These are phyloP conservation scores for Lophius americanus DNA, from an alignment of 2,797 vertebrate genomes.

Conservation along the genomic window DNA sequence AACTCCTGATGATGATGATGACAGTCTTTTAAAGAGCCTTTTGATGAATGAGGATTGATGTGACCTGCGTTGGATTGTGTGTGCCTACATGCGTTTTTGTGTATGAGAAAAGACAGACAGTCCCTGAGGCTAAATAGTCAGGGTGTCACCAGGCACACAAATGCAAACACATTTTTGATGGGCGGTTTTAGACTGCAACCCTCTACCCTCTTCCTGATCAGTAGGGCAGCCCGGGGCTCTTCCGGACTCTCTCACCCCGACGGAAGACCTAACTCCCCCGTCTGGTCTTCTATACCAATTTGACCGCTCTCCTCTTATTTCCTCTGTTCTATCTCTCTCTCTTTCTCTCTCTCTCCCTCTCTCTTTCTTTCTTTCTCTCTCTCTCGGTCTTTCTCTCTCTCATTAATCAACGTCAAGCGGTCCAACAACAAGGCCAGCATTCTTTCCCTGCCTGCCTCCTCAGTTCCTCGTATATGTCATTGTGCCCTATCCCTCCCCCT, in stretches of 20 bases:
- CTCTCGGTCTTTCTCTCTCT: slow-evolving; percentile 82
- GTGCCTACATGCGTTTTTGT: slow-evolving; percentile 47
- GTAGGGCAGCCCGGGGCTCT: slow-evolving; percentile 65
- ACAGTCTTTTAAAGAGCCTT: slow-evolving; percentile 44
- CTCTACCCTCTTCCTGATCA: slow-evolving; percentile 62
- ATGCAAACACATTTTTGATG: slow-evolving; percentile 41
- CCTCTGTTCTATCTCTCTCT: slow-evolving; percentile 65
- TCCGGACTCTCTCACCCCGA: slow-evolving; percentile 65
- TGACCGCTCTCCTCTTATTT: slow-evolving; percentile 73
- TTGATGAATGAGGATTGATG: slow-evolving; percentile 74
- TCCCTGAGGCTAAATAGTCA: slow-evolving; percentile 55
- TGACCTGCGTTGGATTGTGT: slow-evolving; percentile 55
- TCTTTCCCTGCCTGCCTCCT: slow-evolving; percentile 87
- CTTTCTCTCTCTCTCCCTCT: slow-evolving; percentile 84
- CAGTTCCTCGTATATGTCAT: slow-evolving; percentile 92
- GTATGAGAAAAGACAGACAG: slow-evolving; percentile 67
- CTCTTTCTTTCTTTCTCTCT: slow-evolving; percentile 23
- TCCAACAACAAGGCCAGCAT: slow-evolving; percentile 94
- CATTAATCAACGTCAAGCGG: slow-evolving; percentile 99
- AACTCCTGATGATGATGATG: slow-evolving; percentile 35
- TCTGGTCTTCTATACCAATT: slow-evolving; percentile 67
- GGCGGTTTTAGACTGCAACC: slow-evolving; percentile 39
- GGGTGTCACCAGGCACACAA: slow-evolving; percentile 32
- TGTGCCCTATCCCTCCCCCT: slow-evolving; percentile 81
- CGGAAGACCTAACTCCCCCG: slow-evolving; percentile 39